Evolutionary conservation across 2,888 invertebrate species (phyloP), one percentile per base, ranked within the genome.

Genomic region (Drosophila gaucha): DNA sequence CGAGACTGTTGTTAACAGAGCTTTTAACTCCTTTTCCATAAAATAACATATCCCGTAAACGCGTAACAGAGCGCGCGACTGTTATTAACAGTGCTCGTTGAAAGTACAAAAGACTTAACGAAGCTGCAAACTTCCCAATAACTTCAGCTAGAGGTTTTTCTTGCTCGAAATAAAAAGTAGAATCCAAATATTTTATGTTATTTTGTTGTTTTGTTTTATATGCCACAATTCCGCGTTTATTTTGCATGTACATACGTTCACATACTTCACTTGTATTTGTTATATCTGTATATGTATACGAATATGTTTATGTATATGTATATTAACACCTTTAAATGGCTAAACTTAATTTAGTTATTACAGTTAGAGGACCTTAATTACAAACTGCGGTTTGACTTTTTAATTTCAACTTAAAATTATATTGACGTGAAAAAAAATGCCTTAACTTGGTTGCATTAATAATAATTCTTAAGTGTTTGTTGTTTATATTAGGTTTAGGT

Each of bases 301-400:
- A 36, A 50, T 54, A 16, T 55, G 16, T 56, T 31, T 44, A 16
- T 14, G n/a, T 31, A 47, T 52, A 44, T 59, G 35, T 60, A 62
- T 74, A 74, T 74, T 62, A 74, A 74, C 74, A 74, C 74, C 60
- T 74, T 79, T 77, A 68, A n/a, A 71, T 71, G 70, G 75, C 78
- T 84, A 58, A 76, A 64, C 75, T 84, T 80, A 84, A 58, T 26
- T 67, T 67, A 75, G 49, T 58, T 69, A 80, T 78, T 75, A 78
- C 60, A 78, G 55, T 60, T 64, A 78, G 67, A 57, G 43, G 63
- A 36, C 47, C 72, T 80, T 60, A 80, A 70, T 67, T 84, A 80
- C 73, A 80, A 75, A 75, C 78, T 68, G 67, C 51, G 67, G 51
- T 67, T 65, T 66, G 55, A 63, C 70, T 74, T 58, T 66, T 58